A percentile compares a stretch with the other conserved stretches of the same genome.
Conservation (phyloP, 2,888 invertebrate species). For the Xestobium rufovillosum region DNA sequence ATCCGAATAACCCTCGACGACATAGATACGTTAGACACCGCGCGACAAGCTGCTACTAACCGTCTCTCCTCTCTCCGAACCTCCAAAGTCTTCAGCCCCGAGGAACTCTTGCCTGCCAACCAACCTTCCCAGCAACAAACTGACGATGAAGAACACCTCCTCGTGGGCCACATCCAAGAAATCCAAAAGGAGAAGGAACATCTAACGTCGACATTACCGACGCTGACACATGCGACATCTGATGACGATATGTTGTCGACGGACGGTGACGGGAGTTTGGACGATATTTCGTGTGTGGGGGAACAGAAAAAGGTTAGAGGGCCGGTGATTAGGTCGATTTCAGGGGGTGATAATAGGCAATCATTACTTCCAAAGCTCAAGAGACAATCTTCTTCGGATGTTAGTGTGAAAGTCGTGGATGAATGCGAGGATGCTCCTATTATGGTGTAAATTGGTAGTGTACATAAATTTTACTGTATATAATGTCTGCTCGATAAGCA, state of each 20-base stretch:
- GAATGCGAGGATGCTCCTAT: constrained; percentile 43
- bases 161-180: constrained; percentile 72
- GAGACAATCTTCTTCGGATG: constrained; percentile 42
- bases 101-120: constrained; percentile 44
- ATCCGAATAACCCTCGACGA: constrained; percentile 80
- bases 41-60: constrained; percentile 76
- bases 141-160: constrained; percentile 66
- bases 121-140: constrained; percentile 34
- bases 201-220: constrained; percentile 70
- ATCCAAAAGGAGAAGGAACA: constrained; percentile 76
- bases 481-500: no score
- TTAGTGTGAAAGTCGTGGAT: constrained; percentile 37
- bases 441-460: no score
- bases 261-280: constrained; percentile 68
- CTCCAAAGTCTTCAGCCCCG: constrained; percentile 61
- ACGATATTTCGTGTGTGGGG: constrained; percentile 48
- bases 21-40: constrained; percentile 83
- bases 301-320: constrained; percentile 34
- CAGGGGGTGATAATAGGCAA: constrained; percentile 35
- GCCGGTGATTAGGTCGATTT: constrained; percentile 40
- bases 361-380: constrained; percentile 35
- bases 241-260: constrained; percentile 81
- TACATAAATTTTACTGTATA: no score
- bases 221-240: constrained; percentile 73
- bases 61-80: constrained; percentile 70